Conservation (phyloP, 2,888 invertebrate species). For the Mesoligia furuncula region DNA sequence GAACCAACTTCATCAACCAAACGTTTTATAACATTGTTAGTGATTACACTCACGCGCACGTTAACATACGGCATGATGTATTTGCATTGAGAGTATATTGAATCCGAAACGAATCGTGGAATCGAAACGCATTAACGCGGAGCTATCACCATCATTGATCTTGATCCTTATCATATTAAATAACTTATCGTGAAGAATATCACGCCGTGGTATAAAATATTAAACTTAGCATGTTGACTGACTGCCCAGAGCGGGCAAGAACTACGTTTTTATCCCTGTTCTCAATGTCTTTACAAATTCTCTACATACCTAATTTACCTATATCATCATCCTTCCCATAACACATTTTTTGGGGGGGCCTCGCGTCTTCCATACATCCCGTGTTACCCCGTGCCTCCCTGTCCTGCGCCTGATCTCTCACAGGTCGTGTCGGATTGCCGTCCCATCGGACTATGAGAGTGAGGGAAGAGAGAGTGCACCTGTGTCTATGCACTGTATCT, state of each 20-base stretch:
- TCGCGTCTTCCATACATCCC: background rate
- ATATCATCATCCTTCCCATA: background rate
- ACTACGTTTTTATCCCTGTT: background rate
- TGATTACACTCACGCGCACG: slow-evolving; percentile 8
- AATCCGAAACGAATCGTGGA: slow-evolving; percentile 14
- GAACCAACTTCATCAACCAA: background rate
- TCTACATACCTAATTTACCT: background rate
- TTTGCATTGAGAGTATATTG: background rate
- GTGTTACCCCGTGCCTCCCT: no score
- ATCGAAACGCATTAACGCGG: background rate
- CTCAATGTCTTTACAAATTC: background rate
- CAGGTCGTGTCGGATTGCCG: no score
- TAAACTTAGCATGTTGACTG: background rate
- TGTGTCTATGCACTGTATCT: no score
- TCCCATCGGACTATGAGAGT: no score
- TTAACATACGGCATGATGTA: background rate
- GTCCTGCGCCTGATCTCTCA: no score
- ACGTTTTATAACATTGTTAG: background rate
- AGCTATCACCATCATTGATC: background rate
- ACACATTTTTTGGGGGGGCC: background rate
- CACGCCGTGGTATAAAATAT: background rate
- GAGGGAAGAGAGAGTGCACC: no score
- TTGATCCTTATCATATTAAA: background rate
- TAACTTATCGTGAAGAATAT: background rate
- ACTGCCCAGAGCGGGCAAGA: background rate